Evolutionary conservation across 2,797 vertebrate genomes (phyloP).

Genomic region (Thripadectes ignobilis): DNA sequence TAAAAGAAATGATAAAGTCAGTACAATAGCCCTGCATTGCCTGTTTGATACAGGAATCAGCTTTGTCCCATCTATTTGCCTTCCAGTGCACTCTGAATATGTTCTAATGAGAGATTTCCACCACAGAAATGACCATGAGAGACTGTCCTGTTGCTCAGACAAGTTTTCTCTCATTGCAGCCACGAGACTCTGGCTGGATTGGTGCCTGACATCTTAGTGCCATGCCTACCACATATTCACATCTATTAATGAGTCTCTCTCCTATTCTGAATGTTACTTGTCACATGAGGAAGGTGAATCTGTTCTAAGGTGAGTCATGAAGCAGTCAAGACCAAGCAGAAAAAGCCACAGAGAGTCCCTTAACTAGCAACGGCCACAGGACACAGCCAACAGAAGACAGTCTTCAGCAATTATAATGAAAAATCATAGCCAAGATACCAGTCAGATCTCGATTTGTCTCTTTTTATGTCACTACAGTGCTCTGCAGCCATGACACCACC

Average conservation of each 20-base stretch:
- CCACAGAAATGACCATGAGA: not conserved
- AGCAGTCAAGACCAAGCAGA: conserved; percentile 12
- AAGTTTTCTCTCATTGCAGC: not conserved
- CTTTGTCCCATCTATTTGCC: not conserved
- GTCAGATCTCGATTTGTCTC: not conserved
- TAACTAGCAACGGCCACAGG: not conserved
- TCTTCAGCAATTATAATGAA: conserved; percentile 3
- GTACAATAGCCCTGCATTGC: not conserved
- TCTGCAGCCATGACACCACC: not conserved
- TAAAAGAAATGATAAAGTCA: not conserved
- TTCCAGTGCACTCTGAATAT: not conserved
- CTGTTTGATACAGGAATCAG: not conserved
- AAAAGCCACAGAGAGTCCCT: not conserved
- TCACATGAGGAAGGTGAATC: not conserved
- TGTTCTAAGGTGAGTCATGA: not conserved
- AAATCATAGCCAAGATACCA: not conserved
- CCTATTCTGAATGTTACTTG: conserved; percentile 6
- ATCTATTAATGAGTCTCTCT: conserved; percentile 18
- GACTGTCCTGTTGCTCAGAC: not conserved
- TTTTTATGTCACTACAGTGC: not conserved
- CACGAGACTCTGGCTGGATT: not conserved
- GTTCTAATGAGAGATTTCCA: not conserved
- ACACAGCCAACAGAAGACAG: not conserved
- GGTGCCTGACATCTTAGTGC: not conserved
- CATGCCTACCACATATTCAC: not conserved